A percentile compares a stretch with the other conserved stretches of the same genome.
phyloP scores from a whole-genome alignment of 2,113 vertebrate genomes.

The Alosa alosa region DNA sequence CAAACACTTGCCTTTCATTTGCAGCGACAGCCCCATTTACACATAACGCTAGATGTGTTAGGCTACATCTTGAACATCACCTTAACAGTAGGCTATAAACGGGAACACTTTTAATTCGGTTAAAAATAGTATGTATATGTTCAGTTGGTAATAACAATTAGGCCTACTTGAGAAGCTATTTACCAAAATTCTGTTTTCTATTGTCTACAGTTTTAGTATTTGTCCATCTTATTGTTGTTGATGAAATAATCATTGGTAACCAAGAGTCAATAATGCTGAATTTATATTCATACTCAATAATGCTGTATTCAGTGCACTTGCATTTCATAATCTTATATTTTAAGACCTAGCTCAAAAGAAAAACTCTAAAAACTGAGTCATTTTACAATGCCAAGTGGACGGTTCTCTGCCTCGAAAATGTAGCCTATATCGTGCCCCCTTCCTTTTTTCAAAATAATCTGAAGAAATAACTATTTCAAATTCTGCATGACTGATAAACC shows the following conservation, averaged over 20 bases:
- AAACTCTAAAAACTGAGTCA: not conserved
- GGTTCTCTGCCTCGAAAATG: not conserved
- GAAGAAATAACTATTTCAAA: not conserved
- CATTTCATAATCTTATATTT: not conserved
- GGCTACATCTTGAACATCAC: not conserved
- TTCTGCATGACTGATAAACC: not conserved
- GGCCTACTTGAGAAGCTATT: not conserved
- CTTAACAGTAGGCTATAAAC: not conserved
- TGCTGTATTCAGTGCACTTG: not conserved
- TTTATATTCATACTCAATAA: not conserved
- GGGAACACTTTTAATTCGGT: not conserved
- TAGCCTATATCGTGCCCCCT: not conserved
- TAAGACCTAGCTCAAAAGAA: not conserved
- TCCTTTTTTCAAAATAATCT: not conserved
- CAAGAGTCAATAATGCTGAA: not conserved
- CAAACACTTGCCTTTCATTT: constrained; percentile 62
- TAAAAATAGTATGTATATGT: not conserved
- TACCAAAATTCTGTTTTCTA: not conserved
- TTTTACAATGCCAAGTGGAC: not conserved
- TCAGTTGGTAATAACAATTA: not conserved
- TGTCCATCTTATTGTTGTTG: not conserved
- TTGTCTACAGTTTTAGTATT: not conserved
- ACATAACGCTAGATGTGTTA: not conserved
- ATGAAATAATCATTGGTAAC: not conserved
- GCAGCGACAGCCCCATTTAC: constrained; percentile 40